A percentile compares a stretch with the other conserved stretches of the same genome.
These are phyloP conservation scores for Palythoa caribaeorum DNA, from an alignment of 92 coral and sea anemone species.

Conservation along the genomic window DNA sequence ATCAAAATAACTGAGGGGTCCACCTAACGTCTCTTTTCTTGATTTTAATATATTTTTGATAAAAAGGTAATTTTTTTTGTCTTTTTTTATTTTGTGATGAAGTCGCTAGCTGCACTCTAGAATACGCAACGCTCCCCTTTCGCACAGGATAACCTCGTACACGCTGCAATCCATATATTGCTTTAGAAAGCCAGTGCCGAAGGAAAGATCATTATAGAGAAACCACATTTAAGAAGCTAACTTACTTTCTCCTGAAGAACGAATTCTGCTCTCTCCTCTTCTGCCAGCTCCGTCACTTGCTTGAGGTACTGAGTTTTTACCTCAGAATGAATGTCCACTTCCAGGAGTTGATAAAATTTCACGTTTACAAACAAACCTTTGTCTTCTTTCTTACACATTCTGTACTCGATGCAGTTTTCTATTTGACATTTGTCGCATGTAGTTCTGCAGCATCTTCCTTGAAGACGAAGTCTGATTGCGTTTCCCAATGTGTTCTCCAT, in stretches of 20 bases:
- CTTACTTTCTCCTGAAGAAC: conserved; percentile 51
- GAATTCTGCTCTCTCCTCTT: conserved; percentile 52
- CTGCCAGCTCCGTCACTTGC: conserved; percentile 59
- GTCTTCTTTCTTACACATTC: conserved; percentile 34
- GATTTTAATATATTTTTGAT: too few relatives aligned
- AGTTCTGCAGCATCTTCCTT: conserved; percentile 51
- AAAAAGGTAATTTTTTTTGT: too few relatives aligned
- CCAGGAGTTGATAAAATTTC: conserved; percentile 52
- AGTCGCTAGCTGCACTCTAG: too few relatives aligned
- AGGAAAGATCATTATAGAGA: background rate
- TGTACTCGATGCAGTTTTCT: conserved; percentile 35
- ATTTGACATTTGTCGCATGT: conserved; percentile 12
- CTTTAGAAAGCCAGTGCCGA: too few relatives aligned
- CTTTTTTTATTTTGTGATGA: too few relatives aligned
- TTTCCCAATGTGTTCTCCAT: conserved; percentile 34
- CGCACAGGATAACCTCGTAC: too few relatives aligned
- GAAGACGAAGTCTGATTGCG: conserved; percentile 23
- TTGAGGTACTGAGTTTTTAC: conserved; percentile 55
- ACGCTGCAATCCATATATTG: background rate
- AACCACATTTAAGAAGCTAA: too few relatives aligned
- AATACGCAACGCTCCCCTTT: too few relatives aligned
- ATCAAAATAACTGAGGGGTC: too few relatives aligned
- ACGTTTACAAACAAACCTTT: conserved; percentile 62
- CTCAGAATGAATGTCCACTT: conserved; percentile 51
- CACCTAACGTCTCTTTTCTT: too few relatives aligned